A percentile compares a stretch with the other conserved stretches of the same genome.
Evolutionary conservation across 2,888 invertebrate genomes (phyloP).

Genomic region (Calliscelio sp.): DNA sequence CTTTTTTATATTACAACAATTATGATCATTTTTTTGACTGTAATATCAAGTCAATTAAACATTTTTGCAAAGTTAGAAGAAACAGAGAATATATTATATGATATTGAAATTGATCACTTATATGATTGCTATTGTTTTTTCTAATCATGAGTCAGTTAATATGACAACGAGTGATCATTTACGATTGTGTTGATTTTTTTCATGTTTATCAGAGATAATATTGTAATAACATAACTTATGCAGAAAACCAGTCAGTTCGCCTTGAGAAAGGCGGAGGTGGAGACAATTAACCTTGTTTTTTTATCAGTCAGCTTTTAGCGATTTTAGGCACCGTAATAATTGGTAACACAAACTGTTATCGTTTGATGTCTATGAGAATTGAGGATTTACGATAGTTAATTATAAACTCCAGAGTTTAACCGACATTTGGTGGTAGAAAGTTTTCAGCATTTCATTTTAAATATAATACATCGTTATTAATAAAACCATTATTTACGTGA

Average conservation of each 20-base stretch:
- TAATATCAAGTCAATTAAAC: too few species aligned
- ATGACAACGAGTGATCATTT: slow-evolving; percentile 38
- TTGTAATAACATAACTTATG: slow-evolving; percentile 51
- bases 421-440: slow-evolving; percentile 6
- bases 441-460: background rate
- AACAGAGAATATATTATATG: too few species aligned
- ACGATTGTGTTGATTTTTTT: slow-evolving; percentile 37
- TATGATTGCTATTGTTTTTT: slow-evolving; percentile 13
- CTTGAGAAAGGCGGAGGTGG: slow-evolving; percentile 56
- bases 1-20: too few species aligned
- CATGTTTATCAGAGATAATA: slow-evolving; percentile 32
- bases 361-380: slow-evolving; percentile 10
- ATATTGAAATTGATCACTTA: slow-evolving; percentile 3
- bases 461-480: background rate
- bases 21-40: too few species aligned
- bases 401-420: background rate
- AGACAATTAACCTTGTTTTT: slow-evolving; percentile 56
- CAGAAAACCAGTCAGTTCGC: slow-evolving; percentile 40
- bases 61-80: too few species aligned
- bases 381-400: slow-evolving; percentile 26
- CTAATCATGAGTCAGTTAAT: slow-evolving; percentile 18
- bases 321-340: slow-evolving; percentile 39
- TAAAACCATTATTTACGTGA: background rate
- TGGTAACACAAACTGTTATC: slow-evolving; percentile 11
- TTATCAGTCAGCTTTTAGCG: slow-evolving; percentile 29